A percentile compares a stretch with the other conserved stretches of the same genome.
These are phyloP conservation scores for Halcyon badia DNA, from an alignment of 2,797 vertebrate genomes.

Conservation along the genomic window DNA sequence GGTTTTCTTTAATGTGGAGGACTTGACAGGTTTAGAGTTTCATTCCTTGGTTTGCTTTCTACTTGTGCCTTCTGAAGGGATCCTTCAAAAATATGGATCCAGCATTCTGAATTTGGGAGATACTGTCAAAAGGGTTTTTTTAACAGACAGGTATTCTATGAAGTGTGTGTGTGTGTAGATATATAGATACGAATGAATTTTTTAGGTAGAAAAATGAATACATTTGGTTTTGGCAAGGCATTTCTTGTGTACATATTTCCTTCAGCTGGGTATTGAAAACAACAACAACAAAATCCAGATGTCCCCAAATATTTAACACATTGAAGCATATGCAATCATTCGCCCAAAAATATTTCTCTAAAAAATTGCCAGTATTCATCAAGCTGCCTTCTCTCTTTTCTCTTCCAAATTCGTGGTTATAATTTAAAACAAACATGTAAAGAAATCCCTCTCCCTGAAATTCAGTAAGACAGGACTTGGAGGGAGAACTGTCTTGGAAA, in stretches of 20 bases:
- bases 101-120: background rate
- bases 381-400: conserved; percentile 36
- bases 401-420: conserved; percentile 52
- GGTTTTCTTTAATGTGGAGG: background rate
- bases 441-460: conserved; percentile 40
- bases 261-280: conserved; percentile 25
- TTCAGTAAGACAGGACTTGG: background rate
- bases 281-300: conserved; percentile 26
- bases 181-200: background rate
- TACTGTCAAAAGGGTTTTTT: background rate
- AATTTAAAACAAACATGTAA: conserved; percentile 49
- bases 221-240: background rate
- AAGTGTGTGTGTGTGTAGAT: background rate
- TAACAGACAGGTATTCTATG: background rate
- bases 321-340: conserved; percentile 10
- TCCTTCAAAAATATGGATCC: background rate
- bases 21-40: background rate
- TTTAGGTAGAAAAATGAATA: background rate
- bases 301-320: conserved; percentile 39
- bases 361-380: conserved; percentile 45
- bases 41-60: background rate
- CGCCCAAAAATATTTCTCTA: conserved; percentile 24
- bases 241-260: conserved; percentile 29
- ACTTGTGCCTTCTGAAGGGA: background rate
- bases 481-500: background rate